Conservation (phyloP, 2,888 invertebrate genomes). For the Omphaloscelis lunosa region DNA sequence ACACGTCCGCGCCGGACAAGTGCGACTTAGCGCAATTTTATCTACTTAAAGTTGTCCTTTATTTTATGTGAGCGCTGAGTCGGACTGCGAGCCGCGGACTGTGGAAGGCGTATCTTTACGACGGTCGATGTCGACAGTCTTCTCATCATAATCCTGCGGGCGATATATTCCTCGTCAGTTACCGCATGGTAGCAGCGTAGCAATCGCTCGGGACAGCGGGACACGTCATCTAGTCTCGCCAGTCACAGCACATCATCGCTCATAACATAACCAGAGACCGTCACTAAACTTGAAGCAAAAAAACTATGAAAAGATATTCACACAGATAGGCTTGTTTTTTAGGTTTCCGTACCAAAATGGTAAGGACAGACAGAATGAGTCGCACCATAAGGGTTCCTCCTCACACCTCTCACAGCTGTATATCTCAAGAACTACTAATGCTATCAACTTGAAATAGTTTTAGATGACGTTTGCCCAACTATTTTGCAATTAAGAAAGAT, state of each 20-base stretch:
- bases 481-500: too few relatives aligned
- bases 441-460: too few relatives aligned
- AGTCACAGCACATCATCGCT: slow-evolving; percentile 36
- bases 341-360: too few relatives aligned
- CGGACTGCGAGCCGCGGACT: slow-evolving; percentile 28
- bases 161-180: slow-evolving; percentile 34
- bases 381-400: too few relatives aligned
- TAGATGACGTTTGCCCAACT: too few relatives aligned
- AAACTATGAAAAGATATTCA: neutral
- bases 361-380: too few relatives aligned
- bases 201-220: slow-evolving; percentile 16
- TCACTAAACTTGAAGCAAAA: slow-evolving; percentile 3
- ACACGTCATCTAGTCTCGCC: slow-evolving; percentile 6
- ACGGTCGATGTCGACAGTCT: slow-evolving; percentile 65
- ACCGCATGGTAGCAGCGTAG: neutral
- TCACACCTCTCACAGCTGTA: too few relatives aligned
- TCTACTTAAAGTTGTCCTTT: slow-evolving; percentile 73
- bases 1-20: slow-evolving; percentile 67
- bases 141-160: slow-evolving; percentile 68
- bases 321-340: neutral
- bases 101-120: slow-evolving; percentile 75
- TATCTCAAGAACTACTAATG: too few relatives aligned
- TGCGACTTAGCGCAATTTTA: slow-evolving; percentile 76
- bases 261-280: slow-evolving; percentile 36
- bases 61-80: slow-evolving; percentile 69